A percentile compares a stretch with the other conserved stretches of the same genome.
Conservation (phyloP, 1,140 invertebrate genomes). For the Bombus polaris region DNA sequence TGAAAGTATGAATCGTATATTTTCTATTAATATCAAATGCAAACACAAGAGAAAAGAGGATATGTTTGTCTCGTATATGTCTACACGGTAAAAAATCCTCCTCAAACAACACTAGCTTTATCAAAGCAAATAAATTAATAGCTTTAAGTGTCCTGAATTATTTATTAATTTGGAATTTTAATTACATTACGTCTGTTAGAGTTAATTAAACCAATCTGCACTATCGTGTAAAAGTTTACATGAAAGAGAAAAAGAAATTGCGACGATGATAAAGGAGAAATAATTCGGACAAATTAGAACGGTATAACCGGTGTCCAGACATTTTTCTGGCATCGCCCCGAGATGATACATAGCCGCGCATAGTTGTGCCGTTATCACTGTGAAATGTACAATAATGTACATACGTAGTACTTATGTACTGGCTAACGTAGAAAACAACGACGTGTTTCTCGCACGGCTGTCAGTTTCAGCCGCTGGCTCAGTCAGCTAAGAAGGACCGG, state of each 20-base stretch:
- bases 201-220: no score
- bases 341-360: neutral
- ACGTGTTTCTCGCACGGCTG: constrained; percentile 31
- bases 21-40: no score
- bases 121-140: no score
- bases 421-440: neutral
- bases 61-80: no score
- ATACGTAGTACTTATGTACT: neutral
- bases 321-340: constrained; percentile 1
- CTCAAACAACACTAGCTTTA: no score
- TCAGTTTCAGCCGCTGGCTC: constrained; percentile 55
- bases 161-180: no score
- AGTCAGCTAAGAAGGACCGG: constrained; percentile 40
- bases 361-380: neutral
- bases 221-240: neutral
- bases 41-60: no score
- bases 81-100: no score
- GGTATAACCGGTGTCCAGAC: no score
- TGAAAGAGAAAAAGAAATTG: neutral
- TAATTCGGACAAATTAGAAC: neutral
- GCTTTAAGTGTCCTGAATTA: no score
- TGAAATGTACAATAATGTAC: neutral
- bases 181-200: no score
- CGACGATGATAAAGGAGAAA: neutral
- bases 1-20: no score